Percentiles rank a stretch among this genome's conserved stretches.
Conservation (phyloP, 2,888 invertebrate species). For the Amiota communis region DNA sequence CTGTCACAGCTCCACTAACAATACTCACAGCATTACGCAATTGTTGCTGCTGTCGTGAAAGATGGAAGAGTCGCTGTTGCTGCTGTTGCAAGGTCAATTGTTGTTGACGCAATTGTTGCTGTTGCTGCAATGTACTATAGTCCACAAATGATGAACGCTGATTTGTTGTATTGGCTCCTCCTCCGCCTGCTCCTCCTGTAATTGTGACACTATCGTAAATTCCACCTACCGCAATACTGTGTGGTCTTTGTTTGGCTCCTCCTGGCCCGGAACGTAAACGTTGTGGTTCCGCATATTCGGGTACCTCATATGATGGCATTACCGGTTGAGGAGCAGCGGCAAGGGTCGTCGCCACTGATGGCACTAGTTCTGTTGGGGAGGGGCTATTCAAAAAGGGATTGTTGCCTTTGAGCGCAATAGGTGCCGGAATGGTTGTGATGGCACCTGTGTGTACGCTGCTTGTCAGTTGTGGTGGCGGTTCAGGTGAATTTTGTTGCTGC, state of each 20-base stretch:
- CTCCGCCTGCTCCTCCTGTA: slow-evolving; percentile 4
- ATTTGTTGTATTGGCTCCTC: slow-evolving; percentile 26
- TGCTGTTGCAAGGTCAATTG: slow-evolving; percentile 52
- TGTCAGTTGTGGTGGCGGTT: slow-evolving; percentile 61
- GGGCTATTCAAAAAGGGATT: slow-evolving; percentile 69
- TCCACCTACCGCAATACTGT: slow-evolving; percentile 76
- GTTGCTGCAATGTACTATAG: slow-evolving; percentile 57
- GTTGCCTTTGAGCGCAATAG: slow-evolving; percentile 71
- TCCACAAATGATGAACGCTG: slow-evolving; percentile 62
- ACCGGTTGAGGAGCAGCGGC: neutral
- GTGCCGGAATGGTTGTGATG: slow-evolving; percentile 53
- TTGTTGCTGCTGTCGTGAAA: slow-evolving; percentile 67
- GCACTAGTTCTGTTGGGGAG: slow-evolving; percentile 61
- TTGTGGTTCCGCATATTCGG: slow-evolving; percentile 70
- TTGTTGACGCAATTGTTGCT: slow-evolving; percentile 47
- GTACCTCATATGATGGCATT: slow-evolving; percentile 55
- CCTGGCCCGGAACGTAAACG: slow-evolving; percentile 61
- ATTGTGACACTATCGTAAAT: slow-evolving; percentile 6
- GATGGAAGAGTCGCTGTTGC: slow-evolving; percentile 66
- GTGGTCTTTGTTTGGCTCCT: slow-evolving; percentile 74
- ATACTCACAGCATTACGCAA: slow-evolving; percentile 62
- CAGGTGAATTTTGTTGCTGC: slow-evolving; percentile 55
- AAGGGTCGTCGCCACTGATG: slow-evolving; percentile 17
- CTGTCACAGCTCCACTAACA: slow-evolving; percentile 36
- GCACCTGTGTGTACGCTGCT: slow-evolving; percentile 57